phyloP scores from a whole-genome alignment of 1,140 invertebrate genomes.

The Fragariocoptes setiger region DNA sequence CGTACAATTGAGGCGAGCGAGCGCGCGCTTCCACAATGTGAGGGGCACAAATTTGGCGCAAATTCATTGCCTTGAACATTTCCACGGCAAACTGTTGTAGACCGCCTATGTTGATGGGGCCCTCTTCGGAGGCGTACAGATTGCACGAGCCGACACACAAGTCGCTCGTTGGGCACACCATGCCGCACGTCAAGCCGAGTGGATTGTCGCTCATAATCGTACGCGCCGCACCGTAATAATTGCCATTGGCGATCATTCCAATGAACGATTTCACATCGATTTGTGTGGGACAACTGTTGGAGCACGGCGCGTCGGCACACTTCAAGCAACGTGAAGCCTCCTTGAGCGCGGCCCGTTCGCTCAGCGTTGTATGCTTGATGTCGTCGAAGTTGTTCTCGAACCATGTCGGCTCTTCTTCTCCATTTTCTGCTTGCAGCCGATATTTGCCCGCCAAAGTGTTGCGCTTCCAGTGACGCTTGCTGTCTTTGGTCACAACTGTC shows the following conservation, averaged over 20 bases:
- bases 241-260: constrained; percentile 80
- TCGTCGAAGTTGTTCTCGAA: constrained; percentile 71
- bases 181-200: constrained; percentile 75
- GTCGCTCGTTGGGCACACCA: constrained; percentile 95
- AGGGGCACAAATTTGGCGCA: constrained; percentile 49
- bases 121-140: constrained; percentile 69
- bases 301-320: constrained; percentile 89
- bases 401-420: constrained; percentile 27
- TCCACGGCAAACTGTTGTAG: constrained; percentile 76
- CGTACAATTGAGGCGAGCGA: constrained; percentile 23
- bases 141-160: constrained; percentile 93
- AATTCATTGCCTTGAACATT: constrained; percentile 72
- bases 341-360: constrained; percentile 58
- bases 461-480: constrained; percentile 76
- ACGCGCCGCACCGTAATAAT: constrained; percentile 92
- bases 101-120: constrained; percentile 89
- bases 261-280: constrained; percentile 89
- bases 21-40: constrained; percentile 17
- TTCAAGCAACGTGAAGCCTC: constrained; percentile 76
- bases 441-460: constrained; percentile 38
- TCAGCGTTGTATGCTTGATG: constrained; percentile 82
- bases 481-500: constrained; percentile 43
- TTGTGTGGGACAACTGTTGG: constrained; percentile 90
- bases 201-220: constrained; percentile 90
- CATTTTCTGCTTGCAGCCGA: constrained; percentile 31